These are phyloP conservation scores for Karalla daura DNA, from an alignment of 2,797 vertebrate genomes.

Conservation along the genomic window DNA sequence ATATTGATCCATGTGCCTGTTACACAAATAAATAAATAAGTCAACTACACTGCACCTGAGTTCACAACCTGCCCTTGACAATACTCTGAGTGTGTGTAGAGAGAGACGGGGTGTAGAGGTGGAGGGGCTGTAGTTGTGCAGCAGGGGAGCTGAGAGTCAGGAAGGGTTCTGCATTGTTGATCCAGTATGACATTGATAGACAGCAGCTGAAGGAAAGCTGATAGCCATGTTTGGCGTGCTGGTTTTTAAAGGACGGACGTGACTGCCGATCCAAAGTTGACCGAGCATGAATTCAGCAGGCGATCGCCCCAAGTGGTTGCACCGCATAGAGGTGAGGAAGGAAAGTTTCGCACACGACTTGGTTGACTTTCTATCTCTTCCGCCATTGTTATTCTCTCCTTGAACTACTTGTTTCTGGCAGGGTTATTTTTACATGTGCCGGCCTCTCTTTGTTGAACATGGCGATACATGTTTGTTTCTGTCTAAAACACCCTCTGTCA, in stretches of 20 bases:
- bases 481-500: slow-evolving; percentile 21
- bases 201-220: slow-evolving; percentile 88
- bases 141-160: slow-evolving; percentile 76
- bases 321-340: slow-evolving; percentile 58
- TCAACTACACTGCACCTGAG: slow-evolving; percentile 72
- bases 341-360: slow-evolving; percentile 76
- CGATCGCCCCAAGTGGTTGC: slow-evolving; percentile 79
- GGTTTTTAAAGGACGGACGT: slow-evolving; percentile 85
- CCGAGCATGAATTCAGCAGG: slow-evolving; percentile 83
- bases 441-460: slow-evolving; percentile 42
- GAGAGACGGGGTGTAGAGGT: slow-evolving; percentile 56
- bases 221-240: slow-evolving; percentile 87
- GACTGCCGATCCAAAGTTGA: slow-evolving; percentile 84
- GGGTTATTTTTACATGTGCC: slow-evolving; percentile 55
- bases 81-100: slow-evolving; percentile 54
- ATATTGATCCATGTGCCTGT: slow-evolving; percentile 80
- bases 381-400: slow-evolving; percentile 59
- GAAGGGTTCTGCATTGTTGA: slow-evolving; percentile 89
- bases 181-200: slow-evolving; percentile 89
- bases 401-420: slow-evolving; percentile 58
- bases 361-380: slow-evolving; percentile 73
- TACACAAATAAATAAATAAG: slow-evolving; percentile 84
- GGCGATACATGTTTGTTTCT: slow-evolving; percentile 31
- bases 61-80: slow-evolving; percentile 82
- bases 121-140: slow-evolving; percentile 73